These are phyloP conservation scores for Drosophila picticornis DNA, from an alignment of 2,888 invertebrate genomes.

Conservation along the genomic window DNA sequence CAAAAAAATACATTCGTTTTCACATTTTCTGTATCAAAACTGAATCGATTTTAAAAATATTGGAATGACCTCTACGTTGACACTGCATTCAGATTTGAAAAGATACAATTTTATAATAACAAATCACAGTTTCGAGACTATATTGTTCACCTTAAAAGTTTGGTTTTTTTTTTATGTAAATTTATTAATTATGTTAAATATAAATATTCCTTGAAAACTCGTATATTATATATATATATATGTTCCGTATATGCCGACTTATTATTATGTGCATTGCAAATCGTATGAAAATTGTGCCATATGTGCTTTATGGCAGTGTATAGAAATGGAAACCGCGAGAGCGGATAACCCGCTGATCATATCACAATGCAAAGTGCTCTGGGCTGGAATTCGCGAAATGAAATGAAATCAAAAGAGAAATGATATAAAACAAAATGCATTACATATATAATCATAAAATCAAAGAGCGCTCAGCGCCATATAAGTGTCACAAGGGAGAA, in stretches of 20 bases:
- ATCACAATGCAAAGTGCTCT: conserved; percentile 58
- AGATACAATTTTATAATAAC: neutral
- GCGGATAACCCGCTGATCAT: conserved; percentile 58
- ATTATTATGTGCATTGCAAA: neutral
- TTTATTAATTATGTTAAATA: too few species aligned
- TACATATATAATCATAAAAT: conserved; percentile 43
- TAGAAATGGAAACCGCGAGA: conserved; percentile 24
- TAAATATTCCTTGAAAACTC: neutral
- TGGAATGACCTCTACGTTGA: neutral
- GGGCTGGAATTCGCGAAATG: conserved; percentile 35
- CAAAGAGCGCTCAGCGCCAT: conserved; percentile 29
- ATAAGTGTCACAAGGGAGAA: neutral
- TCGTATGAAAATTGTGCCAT: neutral
- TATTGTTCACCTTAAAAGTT: neutral
- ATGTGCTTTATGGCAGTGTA: conserved; percentile 20
- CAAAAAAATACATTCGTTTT: neutral
- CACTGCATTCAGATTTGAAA: neutral
- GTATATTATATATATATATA: neutral
- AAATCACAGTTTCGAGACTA: neutral
- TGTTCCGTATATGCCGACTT: neutral
- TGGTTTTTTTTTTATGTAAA: too few species aligned
- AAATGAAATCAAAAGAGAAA: conserved; percentile 38
- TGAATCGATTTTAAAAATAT: neutral
- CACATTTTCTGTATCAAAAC: neutral
- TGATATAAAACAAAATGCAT: conserved; percentile 31